Base-by-base conservation (phyloP, 2,113 vertebrate genomes). In the Rhipidura dahli region DNA sequence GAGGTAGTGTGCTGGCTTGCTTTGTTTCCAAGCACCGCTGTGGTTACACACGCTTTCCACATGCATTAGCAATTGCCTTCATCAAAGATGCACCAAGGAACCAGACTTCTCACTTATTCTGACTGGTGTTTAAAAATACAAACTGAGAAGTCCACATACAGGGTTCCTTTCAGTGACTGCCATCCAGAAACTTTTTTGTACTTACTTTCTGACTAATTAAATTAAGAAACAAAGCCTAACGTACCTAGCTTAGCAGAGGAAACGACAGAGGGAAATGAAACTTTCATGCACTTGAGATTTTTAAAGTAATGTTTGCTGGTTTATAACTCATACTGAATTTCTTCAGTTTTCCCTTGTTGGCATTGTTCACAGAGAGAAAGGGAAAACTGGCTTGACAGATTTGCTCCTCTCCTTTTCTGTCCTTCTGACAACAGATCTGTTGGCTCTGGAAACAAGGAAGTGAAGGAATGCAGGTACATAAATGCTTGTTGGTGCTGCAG, bases 1-100 rank as follows among this genome's bases (percentile, higher is more conserved):
- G 87, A 68, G 56, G 50, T 50, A 15, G 57, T 35, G 81, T 33
- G 4, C 10, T 93, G 31, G 19, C 75, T 79, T 92, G 73, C 78
- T 89, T 80, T 85, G 56, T 80, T 90, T 92, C 35, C 17, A 65
- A 4, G 50, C 71, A 72, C 70, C 53, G 1, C 15, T 64, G 3
- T 66, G 89, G 44, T 66, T 89, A 11, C 78, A 63, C 37, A 57
- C 24, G 5, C 90, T 88, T 96, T 97, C 91, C 73, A 47, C 90
- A 28, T 94, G 91, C 64, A 64, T 96, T 97, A 65, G 86, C 95
- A 88, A 86, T 93, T 95, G 90, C 40, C 81, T 93, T 90, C 69
- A 71, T 94, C 83, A 91, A n/a, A 85, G 71, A 79, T 91, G 79
- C 78, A 35, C 0, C 2, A 69, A 76, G 44, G 65, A 91, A 40